Evolutionary conservation across 2,888 invertebrate genomes (phyloP), one percentile per base, ranked within the genome.

Genomic region (Agrenia bidenticulata): DNA sequence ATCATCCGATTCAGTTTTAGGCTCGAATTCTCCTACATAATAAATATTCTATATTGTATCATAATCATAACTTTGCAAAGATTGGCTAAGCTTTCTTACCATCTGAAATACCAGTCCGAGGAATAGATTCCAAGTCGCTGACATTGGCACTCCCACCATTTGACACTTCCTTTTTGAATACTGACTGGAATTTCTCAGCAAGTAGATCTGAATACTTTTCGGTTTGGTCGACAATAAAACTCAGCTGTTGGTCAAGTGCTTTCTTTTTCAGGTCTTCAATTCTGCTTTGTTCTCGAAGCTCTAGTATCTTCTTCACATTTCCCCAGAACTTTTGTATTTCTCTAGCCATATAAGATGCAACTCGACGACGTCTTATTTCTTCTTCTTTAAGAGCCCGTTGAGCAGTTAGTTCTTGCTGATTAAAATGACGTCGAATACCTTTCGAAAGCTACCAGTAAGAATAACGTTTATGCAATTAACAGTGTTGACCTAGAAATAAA

Each of bases 221-320:
- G 0, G 98, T 97, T 82, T 95, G 94, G 81, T 96, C 97, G 66
- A 99, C 97, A 79, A 99, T 95, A 80, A 96, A 96, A 81, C 93
- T 93, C 67, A 99, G 85, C 81, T 98, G 98, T 78, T 95, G 90
- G 83, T 98, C 97, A 64, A 98, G 83, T 0, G 95, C 96, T 79
- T 91, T 89, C 80, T 96, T 94, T 67, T 95, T 86, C 80, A 95
- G 94, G 77, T 94, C 94, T 80, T 98, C 97, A 66, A 97, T 83
- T 75, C 93, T 88, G 26, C 91, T 90, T 78, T 92, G 89, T 77
- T 94, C 92, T 80, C 95, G 96, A 82, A 90, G 94, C 80, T 96
- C 94, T 50, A 97, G 94, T 77, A 97, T 82, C 87, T 97, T 98
- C 81, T 97, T 95, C 11, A 96, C 95, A 81, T 94, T 95, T 2